Conservation (phyloP, 2,113 vertebrate genomes). For the Colossoma macropomum region DNA sequence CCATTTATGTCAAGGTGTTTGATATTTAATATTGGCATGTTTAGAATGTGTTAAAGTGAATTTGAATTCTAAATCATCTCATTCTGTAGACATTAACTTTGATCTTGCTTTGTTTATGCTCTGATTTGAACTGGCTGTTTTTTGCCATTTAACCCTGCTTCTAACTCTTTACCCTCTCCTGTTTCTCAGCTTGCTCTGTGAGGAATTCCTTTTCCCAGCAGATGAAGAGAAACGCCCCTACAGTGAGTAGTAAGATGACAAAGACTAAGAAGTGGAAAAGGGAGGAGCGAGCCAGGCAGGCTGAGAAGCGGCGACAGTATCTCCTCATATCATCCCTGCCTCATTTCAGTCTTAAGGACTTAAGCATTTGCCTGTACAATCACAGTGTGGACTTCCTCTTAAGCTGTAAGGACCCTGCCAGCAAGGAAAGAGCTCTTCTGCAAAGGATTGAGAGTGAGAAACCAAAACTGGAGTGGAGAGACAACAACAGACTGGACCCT, state of each 20-base stretch:
- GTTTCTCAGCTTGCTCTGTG: slow-evolving; percentile 72
- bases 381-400: slow-evolving; percentile 74
- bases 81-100: too few relatives aligned
- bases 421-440: slow-evolving; percentile 71
- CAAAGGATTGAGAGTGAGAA: slow-evolving; percentile 64
- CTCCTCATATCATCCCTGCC: slow-evolving; percentile 52
- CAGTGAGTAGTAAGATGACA: slow-evolving; percentile 69
- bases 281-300: slow-evolving; percentile 64
- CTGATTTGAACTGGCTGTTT: neutral
- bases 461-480: slow-evolving; percentile 36
- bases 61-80: neutral
- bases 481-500: neutral
- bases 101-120: too few relatives aligned
- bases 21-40: too few relatives aligned
- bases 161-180: slow-evolving; percentile 14
- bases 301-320: slow-evolving; percentile 57
- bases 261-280: slow-evolving; percentile 72
- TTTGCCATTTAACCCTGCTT: neutral
- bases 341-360: slow-evolving; percentile 67
- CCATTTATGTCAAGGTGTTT: too few relatives aligned
- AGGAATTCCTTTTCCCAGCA: slow-evolving; percentile 78
- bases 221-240: slow-evolving; percentile 75
- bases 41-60: neutral
- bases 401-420: slow-evolving; percentile 72
- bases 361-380: slow-evolving; percentile 69